These are phyloP conservation scores for Trichogramma evanescens DNA, from an alignment of 2,888 invertebrate species.

Conservation along the genomic window DNA sequence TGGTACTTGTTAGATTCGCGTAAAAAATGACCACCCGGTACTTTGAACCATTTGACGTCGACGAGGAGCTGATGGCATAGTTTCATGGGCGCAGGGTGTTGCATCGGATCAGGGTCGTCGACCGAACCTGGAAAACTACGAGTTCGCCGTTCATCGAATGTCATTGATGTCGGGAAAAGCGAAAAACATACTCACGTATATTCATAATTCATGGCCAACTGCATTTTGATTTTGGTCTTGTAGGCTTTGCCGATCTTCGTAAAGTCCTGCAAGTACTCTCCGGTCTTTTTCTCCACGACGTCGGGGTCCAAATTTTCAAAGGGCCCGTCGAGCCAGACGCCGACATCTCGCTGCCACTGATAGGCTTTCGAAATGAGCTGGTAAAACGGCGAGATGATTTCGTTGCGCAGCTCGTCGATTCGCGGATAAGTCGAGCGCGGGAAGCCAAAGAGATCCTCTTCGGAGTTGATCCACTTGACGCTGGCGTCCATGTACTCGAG, in stretches of 20 bases:
- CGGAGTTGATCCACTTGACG: constrained; percentile 81
- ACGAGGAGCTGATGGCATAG: constrained; percentile 54
- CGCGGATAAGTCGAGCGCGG: constrained; percentile 69
- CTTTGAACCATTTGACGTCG: constrained; percentile 55
- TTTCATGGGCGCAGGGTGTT: constrained; percentile 75
- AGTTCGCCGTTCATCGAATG: neutral
- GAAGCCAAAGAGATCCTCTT: constrained; percentile 80
- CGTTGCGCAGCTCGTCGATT: constrained; percentile 68
- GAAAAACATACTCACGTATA: constrained; percentile 25
- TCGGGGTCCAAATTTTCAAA: constrained; percentile 78
- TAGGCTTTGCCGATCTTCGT: constrained; percentile 72
- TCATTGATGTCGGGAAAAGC: no score
- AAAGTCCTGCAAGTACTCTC: constrained; percentile 73
- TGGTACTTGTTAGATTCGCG: neutral
- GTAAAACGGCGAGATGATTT: constrained; percentile 64
- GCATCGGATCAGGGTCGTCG: constrained; percentile 72
- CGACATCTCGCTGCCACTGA: constrained; percentile 73
- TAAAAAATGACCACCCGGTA: constrained; percentile 26
- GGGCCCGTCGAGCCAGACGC: constrained; percentile 87
- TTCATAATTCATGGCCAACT: constrained; percentile 58
- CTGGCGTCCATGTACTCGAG: constrained; percentile 69
- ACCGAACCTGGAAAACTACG: constrained; percentile 57
- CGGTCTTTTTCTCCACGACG: constrained; percentile 72
- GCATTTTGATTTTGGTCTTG: constrained; percentile 68
- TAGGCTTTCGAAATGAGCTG: constrained; percentile 60